Conservation (phyloP, 2,113 vertebrate genomes). For the Peromyscus californicus region DNA sequence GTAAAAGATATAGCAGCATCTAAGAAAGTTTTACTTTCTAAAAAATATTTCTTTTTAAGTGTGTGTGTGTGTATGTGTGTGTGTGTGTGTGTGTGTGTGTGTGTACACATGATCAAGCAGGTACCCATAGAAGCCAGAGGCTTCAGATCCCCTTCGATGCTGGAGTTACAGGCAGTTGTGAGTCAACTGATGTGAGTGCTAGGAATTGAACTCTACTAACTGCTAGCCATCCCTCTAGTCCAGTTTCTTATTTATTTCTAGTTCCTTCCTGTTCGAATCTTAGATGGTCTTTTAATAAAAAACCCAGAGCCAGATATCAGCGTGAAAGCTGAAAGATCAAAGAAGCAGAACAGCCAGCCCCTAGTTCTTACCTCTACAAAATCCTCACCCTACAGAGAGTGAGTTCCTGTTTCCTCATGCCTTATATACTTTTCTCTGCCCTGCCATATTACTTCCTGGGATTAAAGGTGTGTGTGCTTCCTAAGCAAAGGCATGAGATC, state of each 20-base stretch:
- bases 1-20: neutral
- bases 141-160: neutral
- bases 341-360: no score
- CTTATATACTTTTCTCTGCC: no score
- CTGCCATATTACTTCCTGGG: no score
- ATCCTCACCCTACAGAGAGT: no score
- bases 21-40: neutral
- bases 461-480: no score
- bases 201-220: neutral
- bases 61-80: neutral
- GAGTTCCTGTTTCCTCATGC: no score
- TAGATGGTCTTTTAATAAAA: no score
- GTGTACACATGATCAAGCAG: neutral
- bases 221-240: neutral
- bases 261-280: neutral
- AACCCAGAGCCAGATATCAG: no score
- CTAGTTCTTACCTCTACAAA: no score
- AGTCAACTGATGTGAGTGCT: no score
- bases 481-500: no score
- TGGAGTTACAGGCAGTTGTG: neutral
- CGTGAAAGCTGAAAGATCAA: no score
- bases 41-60: neutral
- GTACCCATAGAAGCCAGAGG: neutral
- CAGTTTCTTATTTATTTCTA: neutral
- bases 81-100: neutral